Evolutionary conservation across 2,797 vertebrate genomes (phyloP).

Genomic region (Cynopterus sphinx): DNA sequence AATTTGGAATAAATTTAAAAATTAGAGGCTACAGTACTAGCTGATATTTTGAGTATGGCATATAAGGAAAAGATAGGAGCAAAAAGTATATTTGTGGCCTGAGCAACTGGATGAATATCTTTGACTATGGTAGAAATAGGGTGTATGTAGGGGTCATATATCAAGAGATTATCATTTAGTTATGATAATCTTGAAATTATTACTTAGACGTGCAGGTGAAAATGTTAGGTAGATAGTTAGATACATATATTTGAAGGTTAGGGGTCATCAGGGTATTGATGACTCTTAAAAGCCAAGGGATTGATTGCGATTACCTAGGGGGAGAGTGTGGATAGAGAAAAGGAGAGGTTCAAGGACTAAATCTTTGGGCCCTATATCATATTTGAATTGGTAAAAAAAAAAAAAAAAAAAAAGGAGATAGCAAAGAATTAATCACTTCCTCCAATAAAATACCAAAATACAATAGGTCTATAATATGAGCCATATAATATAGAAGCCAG

Average conservation of each 20-base stretch:
- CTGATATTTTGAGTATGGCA: neutral
- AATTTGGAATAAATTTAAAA: conserved; percentile 9
- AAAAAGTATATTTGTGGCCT: neutral
- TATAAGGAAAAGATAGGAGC: neutral
- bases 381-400: neutral
- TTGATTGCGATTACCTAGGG: neutral
- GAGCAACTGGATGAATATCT: neutral
- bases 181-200: neutral
- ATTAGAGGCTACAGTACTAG: neutral
- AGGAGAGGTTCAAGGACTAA: neutral
- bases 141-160: neutral
- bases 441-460: neutral
- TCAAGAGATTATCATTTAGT: neutral
- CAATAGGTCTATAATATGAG: neutral
- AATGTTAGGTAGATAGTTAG: neutral
- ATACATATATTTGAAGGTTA: neutral
- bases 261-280: neutral
- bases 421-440: neutral
- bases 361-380: neutral
- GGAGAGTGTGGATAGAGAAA: neutral
- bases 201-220: neutral
- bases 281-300: neutral
- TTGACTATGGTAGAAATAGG: neutral
- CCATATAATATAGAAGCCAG: neutral
- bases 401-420: neutral